A percentile compares a stretch with the other conserved stretches of the same genome.
Evolutionary conservation across 2,113 vertebrate species (phyloP).

Genomic region (Melanocharis versteri): DNA sequence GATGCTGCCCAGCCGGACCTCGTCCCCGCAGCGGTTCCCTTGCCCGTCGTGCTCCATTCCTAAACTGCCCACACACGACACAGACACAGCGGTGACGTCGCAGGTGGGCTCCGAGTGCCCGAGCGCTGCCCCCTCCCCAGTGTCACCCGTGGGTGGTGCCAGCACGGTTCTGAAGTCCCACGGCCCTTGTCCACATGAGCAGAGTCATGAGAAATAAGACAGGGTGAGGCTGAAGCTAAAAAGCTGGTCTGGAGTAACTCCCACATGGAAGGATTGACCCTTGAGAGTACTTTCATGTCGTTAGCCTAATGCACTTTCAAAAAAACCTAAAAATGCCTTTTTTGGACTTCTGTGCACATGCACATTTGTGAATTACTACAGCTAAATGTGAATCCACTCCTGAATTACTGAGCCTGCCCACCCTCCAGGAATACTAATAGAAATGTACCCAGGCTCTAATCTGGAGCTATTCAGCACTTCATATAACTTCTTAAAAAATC

Average conservation of each 20-base stretch:
- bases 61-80: conserved; percentile 71
- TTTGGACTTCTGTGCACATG: neutral
- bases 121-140: neutral
- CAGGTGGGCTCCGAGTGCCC: neutral
- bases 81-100: neutral
- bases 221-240: neutral
- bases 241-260: neutral
- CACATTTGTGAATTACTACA: neutral
- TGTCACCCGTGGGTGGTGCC: fast-evolving
- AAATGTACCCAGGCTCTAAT: neutral
- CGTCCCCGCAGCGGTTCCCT: conserved; percentile 94
- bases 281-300: neutral
- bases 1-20: conserved; percentile 97
- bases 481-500: neutral
- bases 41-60: conserved; percentile 98
- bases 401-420: neutral
- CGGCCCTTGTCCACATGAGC: neutral
- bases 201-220: neutral
- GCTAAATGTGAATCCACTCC: neutral
- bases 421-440: neutral
- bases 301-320: neutral
- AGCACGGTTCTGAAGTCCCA: neutral
- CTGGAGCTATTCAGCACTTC: neutral
- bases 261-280: neutral
- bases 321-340: neutral